phyloP scores from a whole-genome alignment of 2,113 vertebrate species.

The Oreocharis arfaki region DNA sequence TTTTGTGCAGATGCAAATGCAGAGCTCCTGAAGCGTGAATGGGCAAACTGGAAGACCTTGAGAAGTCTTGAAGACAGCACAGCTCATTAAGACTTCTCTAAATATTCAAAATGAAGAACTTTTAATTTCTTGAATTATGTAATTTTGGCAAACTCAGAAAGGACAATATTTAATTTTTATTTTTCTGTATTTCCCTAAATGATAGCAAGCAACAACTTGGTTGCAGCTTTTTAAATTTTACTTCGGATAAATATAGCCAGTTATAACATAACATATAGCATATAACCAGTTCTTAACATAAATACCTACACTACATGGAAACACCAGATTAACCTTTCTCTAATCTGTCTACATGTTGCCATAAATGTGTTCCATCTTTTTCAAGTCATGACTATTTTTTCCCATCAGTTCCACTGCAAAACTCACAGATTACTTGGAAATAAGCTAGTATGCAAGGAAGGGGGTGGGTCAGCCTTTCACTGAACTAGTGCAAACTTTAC shows the following conservation, averaged over 20 bases:
- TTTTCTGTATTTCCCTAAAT: neutral
- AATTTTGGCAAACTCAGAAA: neutral
- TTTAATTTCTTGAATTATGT: neutral
- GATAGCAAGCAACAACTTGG: neutral
- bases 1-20: neutral
- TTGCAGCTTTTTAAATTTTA: neutral
- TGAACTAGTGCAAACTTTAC: neutral
- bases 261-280: no score
- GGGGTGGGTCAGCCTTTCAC: neutral
- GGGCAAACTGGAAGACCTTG: neutral
- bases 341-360: neutral
- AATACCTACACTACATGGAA: neutral
- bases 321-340: neutral
- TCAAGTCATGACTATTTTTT: neutral
- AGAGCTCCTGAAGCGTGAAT: accelerated
- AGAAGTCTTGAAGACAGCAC: neutral
- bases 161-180: neutral
- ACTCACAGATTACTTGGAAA: neutral
- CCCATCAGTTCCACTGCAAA: neutral
- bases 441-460: neutral
- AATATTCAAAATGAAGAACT: neutral
- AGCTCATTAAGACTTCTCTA: neutral
- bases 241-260: neutral
- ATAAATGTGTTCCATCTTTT: neutral
- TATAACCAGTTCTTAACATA: neutral